These are phyloP conservation scores for Otus sunia DNA, from an alignment of 2,113 vertebrate genomes.

Conservation along the genomic window DNA sequence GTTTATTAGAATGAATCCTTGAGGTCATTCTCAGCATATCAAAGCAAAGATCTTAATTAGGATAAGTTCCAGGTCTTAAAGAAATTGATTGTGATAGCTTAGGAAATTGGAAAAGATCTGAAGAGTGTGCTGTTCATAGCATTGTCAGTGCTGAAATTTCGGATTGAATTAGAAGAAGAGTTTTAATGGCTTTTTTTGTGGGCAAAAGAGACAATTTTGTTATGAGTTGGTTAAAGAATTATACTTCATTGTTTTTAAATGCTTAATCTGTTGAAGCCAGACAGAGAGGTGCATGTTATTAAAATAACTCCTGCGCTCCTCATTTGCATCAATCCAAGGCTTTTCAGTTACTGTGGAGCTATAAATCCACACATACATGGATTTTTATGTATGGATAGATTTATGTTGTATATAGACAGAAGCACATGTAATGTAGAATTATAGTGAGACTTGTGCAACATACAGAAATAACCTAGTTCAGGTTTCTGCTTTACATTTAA, in stretches of 20 bases:
- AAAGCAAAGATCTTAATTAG: conserved; percentile 78
- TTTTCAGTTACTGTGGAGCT: conserved; percentile 26
- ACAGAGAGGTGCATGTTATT: conserved; percentile 48
- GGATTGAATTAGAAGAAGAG: conserved; percentile 45
- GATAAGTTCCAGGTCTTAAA: conserved; percentile 75
- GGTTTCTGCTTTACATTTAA: background rate
- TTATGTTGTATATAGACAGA: background rate
- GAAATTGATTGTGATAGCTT: conserved; percentile 68
- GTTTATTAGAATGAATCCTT: conserved; percentile 59
- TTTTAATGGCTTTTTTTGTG: conserved; percentile 65
- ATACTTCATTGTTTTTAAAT: conserved; percentile 21
- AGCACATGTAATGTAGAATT: background rate
- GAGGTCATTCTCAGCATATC: conserved; percentile 69
- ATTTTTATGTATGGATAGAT: background rate
- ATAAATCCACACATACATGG: background rate
- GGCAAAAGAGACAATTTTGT: conserved; percentile 44
- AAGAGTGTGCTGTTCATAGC: conserved; percentile 51
- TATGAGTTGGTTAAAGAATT: conserved; percentile 39
- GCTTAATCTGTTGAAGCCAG: conserved; percentile 61
- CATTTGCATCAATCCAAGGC: conserved; percentile 38
- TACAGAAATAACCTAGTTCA: background rate
- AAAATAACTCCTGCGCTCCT: conserved; percentile 57
- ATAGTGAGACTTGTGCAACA: background rate
- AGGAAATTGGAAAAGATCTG: conserved; percentile 64
- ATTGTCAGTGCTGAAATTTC: conserved; percentile 58